Conservation (phyloP, 2,888 invertebrate genomes). For the Stenchaetothrips biformis region DNA sequence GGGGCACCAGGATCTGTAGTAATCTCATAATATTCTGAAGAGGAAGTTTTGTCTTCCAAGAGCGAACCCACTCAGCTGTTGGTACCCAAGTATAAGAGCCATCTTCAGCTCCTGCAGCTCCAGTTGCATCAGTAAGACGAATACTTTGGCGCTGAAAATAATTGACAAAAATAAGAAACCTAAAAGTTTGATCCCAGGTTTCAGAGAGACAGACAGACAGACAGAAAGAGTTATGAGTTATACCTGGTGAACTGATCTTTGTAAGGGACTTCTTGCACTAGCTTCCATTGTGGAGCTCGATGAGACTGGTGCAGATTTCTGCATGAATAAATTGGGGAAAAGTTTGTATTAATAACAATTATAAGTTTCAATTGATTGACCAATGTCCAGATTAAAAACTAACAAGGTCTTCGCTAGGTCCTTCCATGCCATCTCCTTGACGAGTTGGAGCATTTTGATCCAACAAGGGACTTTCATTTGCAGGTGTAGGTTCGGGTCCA, state of each 20-base stretch:
- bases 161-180: background rate
- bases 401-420: slow-evolving; percentile 36
- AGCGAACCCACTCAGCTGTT: slow-evolving; percentile 90
- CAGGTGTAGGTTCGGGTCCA: slow-evolving; percentile 36
- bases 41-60: slow-evolving; percentile 96
- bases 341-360: background rate
- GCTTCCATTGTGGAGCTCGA: slow-evolving; percentile 32
- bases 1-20: slow-evolving; percentile 96
- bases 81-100: slow-evolving; percentile 69
- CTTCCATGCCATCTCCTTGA: slow-evolving; percentile 29
- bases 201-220: slow-evolving; percentile 14
- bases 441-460: background rate
- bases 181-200: slow-evolving; percentile 3
- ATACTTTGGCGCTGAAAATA: slow-evolving; percentile 57
- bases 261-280: slow-evolving; percentile 35
- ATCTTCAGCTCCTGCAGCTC: slow-evolving; percentile 36
- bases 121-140: slow-evolving; percentile 50
- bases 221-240: background rate
- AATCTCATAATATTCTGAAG: slow-evolving; percentile 98
- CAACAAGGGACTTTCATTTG: slow-evolving; percentile 26
- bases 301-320: slow-evolving; percentile 32
- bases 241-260: slow-evolving; percentile 40
- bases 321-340: background rate
- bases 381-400: background rate
- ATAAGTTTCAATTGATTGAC: background rate